These are phyloP conservation scores for Cherax quadricarinatus DNA, from an alignment of 1,140 invertebrate species.

Conservation along the genomic window DNA sequence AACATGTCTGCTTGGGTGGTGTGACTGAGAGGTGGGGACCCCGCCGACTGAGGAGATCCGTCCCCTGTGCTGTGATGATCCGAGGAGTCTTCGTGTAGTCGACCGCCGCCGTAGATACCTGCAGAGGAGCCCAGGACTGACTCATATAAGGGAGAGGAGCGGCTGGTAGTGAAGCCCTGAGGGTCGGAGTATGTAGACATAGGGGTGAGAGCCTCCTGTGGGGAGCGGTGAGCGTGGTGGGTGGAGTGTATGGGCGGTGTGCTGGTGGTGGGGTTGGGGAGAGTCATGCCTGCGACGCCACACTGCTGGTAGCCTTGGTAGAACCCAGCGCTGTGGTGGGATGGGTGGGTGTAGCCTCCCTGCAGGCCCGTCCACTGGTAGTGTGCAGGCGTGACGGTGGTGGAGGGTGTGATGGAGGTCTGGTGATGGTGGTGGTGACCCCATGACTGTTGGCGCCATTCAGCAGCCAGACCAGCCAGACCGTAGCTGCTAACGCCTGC, in stretches of 20 bases:
- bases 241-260: neutral
- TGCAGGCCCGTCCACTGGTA: slow-evolving; percentile 46
- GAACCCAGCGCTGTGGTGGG: slow-evolving; percentile 13
- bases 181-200: slow-evolving; percentile 17
- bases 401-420: neutral
- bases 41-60: slow-evolving; percentile 43
- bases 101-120: neutral
- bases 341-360: slow-evolving; percentile 27
- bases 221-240: slow-evolving; percentile 9
- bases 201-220: slow-evolving; percentile 32
- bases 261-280: neutral
- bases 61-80: slow-evolving; percentile 36
- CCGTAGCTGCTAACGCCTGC: slow-evolving; percentile 12
- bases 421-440: slow-evolving; percentile 8
- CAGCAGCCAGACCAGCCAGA: slow-evolving; percentile 11
- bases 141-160: slow-evolving; percentile 26
- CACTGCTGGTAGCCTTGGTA: slow-evolving; percentile 45
- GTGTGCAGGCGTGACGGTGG: slow-evolving; percentile 8
- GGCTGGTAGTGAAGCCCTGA: slow-evolving; percentile 25
- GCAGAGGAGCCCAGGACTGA: neutral
- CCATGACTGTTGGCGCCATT: slow-evolving; percentile 39
- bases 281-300: neutral
- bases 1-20: slow-evolving; percentile 8
- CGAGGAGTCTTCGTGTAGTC: slow-evolving; percentile 29
- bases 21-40: slow-evolving; percentile 29